A percentile compares a stretch with the other conserved stretches of the same genome.
phyloP scores from a whole-genome alignment of 92 coral and sea anemone genomes.

The Galaxea fascicularis region DNA sequence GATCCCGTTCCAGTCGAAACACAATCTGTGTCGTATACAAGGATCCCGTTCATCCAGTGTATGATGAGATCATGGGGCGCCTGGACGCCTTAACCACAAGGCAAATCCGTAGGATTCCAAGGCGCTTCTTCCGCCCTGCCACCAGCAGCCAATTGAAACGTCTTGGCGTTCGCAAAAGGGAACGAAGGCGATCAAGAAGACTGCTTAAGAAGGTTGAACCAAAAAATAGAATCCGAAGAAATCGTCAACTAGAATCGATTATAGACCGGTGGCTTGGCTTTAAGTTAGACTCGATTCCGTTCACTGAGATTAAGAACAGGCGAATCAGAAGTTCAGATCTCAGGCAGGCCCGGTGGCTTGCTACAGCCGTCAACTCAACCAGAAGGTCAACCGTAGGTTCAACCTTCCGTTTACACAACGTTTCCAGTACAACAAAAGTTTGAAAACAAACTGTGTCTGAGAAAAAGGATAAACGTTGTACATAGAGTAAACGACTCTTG shows the following conservation, averaged over 20 bases:
- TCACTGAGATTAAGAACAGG: not conserved
- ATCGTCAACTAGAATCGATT: not conserved
- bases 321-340: constrained; percentile 4
- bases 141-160: not conserved
- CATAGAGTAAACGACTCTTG: no score
- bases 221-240: not conserved
- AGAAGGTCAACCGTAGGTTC: not conserved
- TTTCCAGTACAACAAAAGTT: not conserved
- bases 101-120: constrained; percentile 7
- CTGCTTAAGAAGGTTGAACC: constrained; percentile 20
- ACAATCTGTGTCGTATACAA: constrained; percentile 24
- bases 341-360: constrained; percentile 20
- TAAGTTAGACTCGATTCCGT: not conserved
- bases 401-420: not conserved
- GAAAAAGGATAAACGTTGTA: no score
- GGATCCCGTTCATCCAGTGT: constrained; percentile 33
- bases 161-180: constrained; percentile 1
- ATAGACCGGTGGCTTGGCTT: constrained; percentile 14
- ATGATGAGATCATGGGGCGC: constrained; percentile 21
- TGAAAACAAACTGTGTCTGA: no score
- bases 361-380: not conserved
- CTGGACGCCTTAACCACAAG: constrained; percentile 2
- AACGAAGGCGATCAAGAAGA: constrained; percentile 11
- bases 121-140: constrained; percentile 21
- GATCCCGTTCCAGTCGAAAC: not conserved